Evolutionary conservation across 2,113 vertebrate species (phyloP).

Genomic region (Chloebia gouldiae): DNA sequence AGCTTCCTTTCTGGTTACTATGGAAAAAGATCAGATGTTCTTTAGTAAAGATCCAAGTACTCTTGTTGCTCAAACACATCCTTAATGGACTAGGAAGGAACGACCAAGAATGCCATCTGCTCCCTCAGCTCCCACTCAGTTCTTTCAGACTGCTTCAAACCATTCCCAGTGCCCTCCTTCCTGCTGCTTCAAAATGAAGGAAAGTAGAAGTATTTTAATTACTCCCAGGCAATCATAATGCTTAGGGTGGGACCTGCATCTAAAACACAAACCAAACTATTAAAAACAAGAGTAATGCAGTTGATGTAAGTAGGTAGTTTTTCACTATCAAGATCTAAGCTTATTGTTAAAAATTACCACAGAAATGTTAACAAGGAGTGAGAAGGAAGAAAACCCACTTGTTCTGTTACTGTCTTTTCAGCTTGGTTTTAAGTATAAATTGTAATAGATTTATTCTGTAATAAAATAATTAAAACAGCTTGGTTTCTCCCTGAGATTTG

Average conservation of each 20-base stretch:
- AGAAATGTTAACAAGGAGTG: background rate
- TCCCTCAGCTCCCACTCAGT: constrained; percentile 30
- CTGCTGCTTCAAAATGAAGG: constrained; percentile 44
- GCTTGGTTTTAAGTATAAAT: background rate
- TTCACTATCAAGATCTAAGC: background rate
- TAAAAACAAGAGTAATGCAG: background rate
- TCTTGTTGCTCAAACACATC: constrained; percentile 25
- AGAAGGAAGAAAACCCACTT: background rate
- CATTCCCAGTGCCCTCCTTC: constrained; percentile 6
- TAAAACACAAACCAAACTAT: background rate
- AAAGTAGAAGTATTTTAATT: constrained; percentile 34
- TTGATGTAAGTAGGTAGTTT: background rate
- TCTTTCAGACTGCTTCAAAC: constrained; percentile 52
- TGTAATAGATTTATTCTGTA: background rate
- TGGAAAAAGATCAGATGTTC: constrained; percentile 1
- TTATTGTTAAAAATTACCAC: background rate
- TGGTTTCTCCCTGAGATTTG: background rate
- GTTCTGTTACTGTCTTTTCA: background rate
- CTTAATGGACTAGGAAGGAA: constrained; percentile 54
- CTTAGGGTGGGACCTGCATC: background rate
- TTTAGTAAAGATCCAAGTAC: background rate
- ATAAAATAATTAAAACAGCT: background rate
- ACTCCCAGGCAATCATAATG: background rate
- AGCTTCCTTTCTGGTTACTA: background rate
- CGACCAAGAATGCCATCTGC: constrained; percentile 21